Evolutionary conservation across 2,797 vertebrate genomes (phyloP).

Genomic region (Ctenopoma multispine): DNA sequence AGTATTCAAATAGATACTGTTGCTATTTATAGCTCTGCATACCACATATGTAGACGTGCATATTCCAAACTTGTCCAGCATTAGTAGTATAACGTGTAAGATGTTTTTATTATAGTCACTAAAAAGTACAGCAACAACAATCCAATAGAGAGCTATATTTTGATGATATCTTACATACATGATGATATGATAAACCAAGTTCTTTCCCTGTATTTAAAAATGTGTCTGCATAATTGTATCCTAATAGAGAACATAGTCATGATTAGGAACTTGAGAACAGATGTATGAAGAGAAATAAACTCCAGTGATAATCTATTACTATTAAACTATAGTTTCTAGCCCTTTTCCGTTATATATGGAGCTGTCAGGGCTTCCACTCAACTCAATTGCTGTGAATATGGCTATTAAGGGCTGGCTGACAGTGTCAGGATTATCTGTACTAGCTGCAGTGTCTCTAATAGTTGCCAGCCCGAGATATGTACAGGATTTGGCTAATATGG

Average conservation of each 20-base stretch:
- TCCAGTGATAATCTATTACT: constrained; percentile 25
- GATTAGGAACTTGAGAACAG: constrained; percentile 13
- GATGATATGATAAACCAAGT: neutral
- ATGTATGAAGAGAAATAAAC: constrained; percentile 10
- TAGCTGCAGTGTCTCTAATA: constrained; percentile 55
- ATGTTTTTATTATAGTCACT: too few relatives aligned
- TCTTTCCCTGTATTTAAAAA: constrained; percentile 15
- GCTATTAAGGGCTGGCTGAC: constrained; percentile 27
- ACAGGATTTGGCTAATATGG: constrained; percentile 28
- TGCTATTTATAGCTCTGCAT: constrained; percentile 21
- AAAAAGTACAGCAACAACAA: neutral
- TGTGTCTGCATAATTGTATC: constrained; percentile 9
- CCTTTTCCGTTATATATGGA: constrained; percentile 53
- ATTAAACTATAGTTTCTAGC: constrained; percentile 45
- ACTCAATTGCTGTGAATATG: constrained; percentile 32
- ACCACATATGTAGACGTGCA: constrained; percentile 1
- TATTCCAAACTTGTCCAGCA: neutral
- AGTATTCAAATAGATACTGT: constrained; percentile 26
- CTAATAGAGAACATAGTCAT: constrained; percentile 19
- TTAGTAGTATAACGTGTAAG: too few relatives aligned
- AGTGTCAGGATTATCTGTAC: constrained; percentile 40
- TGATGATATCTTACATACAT: neutral
- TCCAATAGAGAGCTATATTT: neutral
- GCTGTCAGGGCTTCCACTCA: constrained; percentile 49
- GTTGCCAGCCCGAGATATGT: constrained; percentile 51